phyloP scores from a whole-genome alignment of 2,113 vertebrate species.

The Sorex fumeus region DNA sequence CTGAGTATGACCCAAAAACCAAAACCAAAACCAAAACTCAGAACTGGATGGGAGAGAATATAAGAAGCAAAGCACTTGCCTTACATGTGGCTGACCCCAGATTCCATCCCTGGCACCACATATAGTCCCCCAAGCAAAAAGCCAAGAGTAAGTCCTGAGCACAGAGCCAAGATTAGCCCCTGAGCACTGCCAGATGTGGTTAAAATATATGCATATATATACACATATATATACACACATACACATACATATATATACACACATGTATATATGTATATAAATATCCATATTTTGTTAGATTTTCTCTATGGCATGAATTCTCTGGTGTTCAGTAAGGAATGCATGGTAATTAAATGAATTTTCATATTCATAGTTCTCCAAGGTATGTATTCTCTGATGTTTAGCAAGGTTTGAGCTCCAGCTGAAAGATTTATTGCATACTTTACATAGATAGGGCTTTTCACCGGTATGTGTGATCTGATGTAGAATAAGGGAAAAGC shows the following conservation, averaged over 20 bases:
- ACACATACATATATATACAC: too few relatives aligned
- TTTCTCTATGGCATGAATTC: slow-evolving; percentile 31
- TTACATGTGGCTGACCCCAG: too few relatives aligned
- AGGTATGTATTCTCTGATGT: slow-evolving; percentile 70
- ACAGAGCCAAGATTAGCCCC: too few relatives aligned
- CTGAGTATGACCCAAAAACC: too few relatives aligned
- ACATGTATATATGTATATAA: too few relatives aligned
- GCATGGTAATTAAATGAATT: slow-evolving; percentile 62
- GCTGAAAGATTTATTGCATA: slow-evolving; percentile 77
- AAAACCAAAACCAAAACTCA: too few relatives aligned
- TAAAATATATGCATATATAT: not conserved
- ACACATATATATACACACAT: too few relatives aligned
- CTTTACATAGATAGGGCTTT: slow-evolving; percentile 77
- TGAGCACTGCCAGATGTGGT: too few relatives aligned
- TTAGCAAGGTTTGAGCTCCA: slow-evolving; percentile 78
- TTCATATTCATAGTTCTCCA: slow-evolving; percentile 63
- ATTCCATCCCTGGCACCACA: too few relatives aligned
- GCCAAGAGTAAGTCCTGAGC: too few relatives aligned
- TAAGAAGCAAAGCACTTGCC: too few relatives aligned
- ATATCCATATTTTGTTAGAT: not conserved
- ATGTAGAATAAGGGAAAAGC: slow-evolving; percentile 80
- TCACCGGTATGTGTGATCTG: slow-evolving; percentile 81
- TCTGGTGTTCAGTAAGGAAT: slow-evolving; percentile 55
- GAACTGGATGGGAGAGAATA: not conserved
- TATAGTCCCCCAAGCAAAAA: too few relatives aligned